These are phyloP conservation scores for Stictocephala bisonia DNA, from an alignment of 2,888 invertebrate species.

Conservation along the genomic window DNA sequence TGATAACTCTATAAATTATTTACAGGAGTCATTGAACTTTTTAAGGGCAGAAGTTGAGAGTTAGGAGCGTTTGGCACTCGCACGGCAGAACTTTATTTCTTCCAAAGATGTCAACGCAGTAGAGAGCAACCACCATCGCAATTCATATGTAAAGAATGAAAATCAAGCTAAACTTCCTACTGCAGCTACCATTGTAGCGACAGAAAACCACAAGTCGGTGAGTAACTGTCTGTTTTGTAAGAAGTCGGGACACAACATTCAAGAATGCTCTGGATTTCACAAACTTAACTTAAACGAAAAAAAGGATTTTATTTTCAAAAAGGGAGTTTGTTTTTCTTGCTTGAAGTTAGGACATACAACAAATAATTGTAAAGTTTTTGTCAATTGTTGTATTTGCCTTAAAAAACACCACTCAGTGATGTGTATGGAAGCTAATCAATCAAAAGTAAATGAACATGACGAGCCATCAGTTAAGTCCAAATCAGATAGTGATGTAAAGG, in stretches of 20 bases:
- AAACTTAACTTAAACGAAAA: slow-evolving; percentile 51
- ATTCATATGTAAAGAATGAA: neutral
- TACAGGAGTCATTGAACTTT: slow-evolving; percentile 53
- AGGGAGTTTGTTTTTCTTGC: slow-evolving; percentile 59
- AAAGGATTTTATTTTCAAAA: slow-evolving; percentile 49
- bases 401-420: too few relatives aligned
- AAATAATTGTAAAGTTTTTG: too few relatives aligned
- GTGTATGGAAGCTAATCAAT: too few relatives aligned
- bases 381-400: too few relatives aligned
- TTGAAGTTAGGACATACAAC: slow-evolving; percentile 40
- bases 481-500: too few relatives aligned
- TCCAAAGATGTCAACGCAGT: too few relatives aligned
- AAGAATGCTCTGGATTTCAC: slow-evolving; percentile 52
- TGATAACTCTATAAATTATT: slow-evolving; percentile 35
- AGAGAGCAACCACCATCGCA: too few relatives aligned
- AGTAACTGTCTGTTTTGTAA: slow-evolving; percentile 58
- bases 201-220: slow-evolving; percentile 24
- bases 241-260: slow-evolving; percentile 49
- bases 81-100: slow-evolving; percentile 48
- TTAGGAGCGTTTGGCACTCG: slow-evolving; percentile 54
- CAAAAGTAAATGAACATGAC: too few relatives aligned
- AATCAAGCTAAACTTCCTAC: slow-evolving; percentile 13
- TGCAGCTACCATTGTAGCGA: slow-evolving; percentile 49
- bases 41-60: slow-evolving; percentile 56
- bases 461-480: too few relatives aligned